Conservation (phyloP, 2,888 invertebrate genomes). For the Carabus problematicus region DNA sequence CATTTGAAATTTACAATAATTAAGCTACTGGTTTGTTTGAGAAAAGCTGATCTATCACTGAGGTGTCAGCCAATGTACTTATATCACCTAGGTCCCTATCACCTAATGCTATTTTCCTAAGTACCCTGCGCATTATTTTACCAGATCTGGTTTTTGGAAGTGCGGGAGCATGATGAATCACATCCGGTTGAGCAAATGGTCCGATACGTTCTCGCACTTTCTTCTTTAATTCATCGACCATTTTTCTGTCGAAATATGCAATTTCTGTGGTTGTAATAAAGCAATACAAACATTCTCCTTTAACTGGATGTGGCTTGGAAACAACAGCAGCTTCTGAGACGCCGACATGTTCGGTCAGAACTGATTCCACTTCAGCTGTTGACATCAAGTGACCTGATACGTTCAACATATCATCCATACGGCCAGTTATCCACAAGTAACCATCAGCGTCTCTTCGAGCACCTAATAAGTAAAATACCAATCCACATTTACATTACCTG, state of each 20-base stretch:
- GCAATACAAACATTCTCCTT: slow-evolving; percentile 97
- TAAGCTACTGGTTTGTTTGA: slow-evolving; percentile 67
- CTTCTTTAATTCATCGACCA: slow-evolving; percentile 76
- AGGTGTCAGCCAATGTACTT: slow-evolving; percentile 91
- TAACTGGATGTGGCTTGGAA: slow-evolving; percentile 90
- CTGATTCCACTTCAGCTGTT: slow-evolving; percentile 91
- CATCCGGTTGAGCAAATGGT: slow-evolving; percentile 94
- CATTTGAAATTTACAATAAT: slow-evolving; percentile 22
- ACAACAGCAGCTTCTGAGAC: slow-evolving; percentile 98
- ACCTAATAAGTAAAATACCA: slow-evolving; percentile 63
- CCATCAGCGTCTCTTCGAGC: slow-evolving; percentile 92
- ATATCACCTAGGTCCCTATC: slow-evolving; percentile 91
- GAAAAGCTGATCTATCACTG: slow-evolving; percentile 84
- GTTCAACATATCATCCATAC: slow-evolving; percentile 98
- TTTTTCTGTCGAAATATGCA: slow-evolving; percentile 70
- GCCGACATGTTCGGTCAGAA: slow-evolving; percentile 76
- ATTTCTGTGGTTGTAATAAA: slow-evolving; percentile 92
- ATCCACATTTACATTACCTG: no score
- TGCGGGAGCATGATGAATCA: slow-evolving; percentile 91
- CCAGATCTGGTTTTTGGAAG: slow-evolving; percentile 97
- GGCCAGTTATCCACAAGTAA: slow-evolving; percentile 94
- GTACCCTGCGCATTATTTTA: slow-evolving; percentile 95
- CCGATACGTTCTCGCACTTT: slow-evolving; percentile 91
- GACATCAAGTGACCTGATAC: slow-evolving; percentile 98
- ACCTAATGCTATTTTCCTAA: slow-evolving; percentile 91